phyloP scores from a whole-genome alignment of 1,140 invertebrate genomes.

The Nasonia giraulti region DNA sequence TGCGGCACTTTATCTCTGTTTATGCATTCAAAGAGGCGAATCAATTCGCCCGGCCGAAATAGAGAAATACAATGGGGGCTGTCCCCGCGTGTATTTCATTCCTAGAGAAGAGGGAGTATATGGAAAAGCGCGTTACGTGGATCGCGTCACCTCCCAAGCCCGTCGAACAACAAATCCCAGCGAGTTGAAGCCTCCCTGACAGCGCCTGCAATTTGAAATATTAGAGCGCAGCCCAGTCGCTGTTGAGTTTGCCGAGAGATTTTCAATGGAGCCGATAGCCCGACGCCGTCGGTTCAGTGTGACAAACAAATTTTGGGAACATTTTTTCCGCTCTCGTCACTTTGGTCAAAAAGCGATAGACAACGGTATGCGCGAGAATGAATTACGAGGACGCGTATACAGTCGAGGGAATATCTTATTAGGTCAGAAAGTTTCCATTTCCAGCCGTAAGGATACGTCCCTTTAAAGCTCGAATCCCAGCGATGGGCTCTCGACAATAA shows the following conservation, averaged over 20 bases:
- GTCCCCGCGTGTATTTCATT: conserved; percentile 32
- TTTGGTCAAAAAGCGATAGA: neutral
- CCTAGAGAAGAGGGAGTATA: neutral
- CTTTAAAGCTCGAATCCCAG: conserved; percentile 53
- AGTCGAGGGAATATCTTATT: conserved; percentile 46
- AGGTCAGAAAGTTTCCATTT: conserved; percentile 61
- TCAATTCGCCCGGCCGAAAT: conserved; percentile 4
- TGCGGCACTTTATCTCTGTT: conserved; percentile 35
- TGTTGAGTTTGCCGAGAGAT: conserved; percentile 10
- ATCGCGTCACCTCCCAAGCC: neutral
- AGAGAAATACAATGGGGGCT: conserved; percentile 29
- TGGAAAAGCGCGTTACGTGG: neutral
- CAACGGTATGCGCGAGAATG: too few relatives aligned
- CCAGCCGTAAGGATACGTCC: conserved; percentile 37
- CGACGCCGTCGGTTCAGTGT: too few relatives aligned
- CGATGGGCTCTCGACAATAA: conserved; percentile 56
- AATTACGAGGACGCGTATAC: too few relatives aligned
- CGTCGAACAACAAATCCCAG: conserved; percentile 26
- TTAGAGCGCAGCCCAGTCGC: neutral
- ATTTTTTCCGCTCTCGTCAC: conserved; percentile 17
- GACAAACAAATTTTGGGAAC: conserved; percentile 49
- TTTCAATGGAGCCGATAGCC: conserved; percentile 43
- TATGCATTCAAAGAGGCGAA: conserved; percentile 35
- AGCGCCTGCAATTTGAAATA: conserved; percentile 43
- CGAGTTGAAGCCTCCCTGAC: neutral